Conservation (phyloP, 2,797 vertebrate species). For the Pangasius sanitwongsei region DNA sequence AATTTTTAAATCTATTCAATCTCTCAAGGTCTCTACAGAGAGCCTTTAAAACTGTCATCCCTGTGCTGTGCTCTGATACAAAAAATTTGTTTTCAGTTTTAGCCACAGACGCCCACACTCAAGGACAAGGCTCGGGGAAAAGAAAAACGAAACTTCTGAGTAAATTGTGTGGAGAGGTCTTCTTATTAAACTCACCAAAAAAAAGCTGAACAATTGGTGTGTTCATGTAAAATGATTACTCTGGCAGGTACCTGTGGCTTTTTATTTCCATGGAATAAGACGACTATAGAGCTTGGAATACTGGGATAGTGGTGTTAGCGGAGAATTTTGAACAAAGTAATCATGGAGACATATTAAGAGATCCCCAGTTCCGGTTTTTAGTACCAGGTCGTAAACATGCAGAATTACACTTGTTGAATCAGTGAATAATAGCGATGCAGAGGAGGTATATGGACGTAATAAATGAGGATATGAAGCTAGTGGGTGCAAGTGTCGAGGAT, state of each 20-base stretch:
- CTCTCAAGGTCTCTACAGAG: neutral
- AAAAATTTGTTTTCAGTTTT: conserved; percentile 8
- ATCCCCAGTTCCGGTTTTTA: neutral
- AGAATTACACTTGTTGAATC: neutral
- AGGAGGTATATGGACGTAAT: too few relatives aligned
- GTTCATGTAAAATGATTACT: neutral
- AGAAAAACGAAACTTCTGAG: neutral
- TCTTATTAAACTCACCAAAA: neutral
- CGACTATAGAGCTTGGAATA: too few relatives aligned
- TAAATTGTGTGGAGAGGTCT: neutral
- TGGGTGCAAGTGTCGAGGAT: too few relatives aligned
- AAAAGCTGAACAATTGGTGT: too few relatives aligned
- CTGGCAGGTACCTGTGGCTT: neutral
- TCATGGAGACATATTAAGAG: too few relatives aligned
- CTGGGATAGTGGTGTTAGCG: too few relatives aligned
- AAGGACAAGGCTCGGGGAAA: neutral
- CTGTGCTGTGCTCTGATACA: neutral
- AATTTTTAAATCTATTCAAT: neutral
- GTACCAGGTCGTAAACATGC: neutral
- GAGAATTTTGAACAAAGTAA: too few relatives aligned
- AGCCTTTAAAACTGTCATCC: neutral
- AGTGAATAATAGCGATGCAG: neutral
- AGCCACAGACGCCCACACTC: neutral
- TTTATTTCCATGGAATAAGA: neutral
- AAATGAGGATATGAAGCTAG: too few relatives aligned